Base-by-base conservation (phyloP, 2,888 invertebrate genomes). In the Apomyelois bistriatella region DNA sequence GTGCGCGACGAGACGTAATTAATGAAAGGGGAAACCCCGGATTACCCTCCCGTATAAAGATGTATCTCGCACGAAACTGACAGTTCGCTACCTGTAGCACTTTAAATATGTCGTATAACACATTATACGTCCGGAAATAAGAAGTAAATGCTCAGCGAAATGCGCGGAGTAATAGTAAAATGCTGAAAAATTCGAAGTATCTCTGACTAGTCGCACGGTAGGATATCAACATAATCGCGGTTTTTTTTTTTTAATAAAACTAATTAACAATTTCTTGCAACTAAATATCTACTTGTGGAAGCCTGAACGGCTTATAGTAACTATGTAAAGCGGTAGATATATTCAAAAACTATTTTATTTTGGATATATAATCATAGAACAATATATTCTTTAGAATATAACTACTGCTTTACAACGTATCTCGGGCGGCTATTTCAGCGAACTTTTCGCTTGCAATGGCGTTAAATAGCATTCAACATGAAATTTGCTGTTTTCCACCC, bases 91-190 rank as follows among this genome's bases (percentile, higher is more conserved):
- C 13, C 30, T 22, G 22, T 17, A 13, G 32, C 43, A 7, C 15
- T 30, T 79, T 80, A 79, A 82, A 70, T 71, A 68, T 82, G 80
- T 15, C 28, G 38, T 49, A 38, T 49, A 38, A 38, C 22, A 22
- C 13, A 48, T 22, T 47, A 47, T 47, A 47, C 47, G 16, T n/a
- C 6, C 10, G 22, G 37, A 37, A 30, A 41, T 42, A 53, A 57
- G 62, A 66, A 32, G 65, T 77, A 82, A 82, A 84, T 82, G 83
- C 80, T 70, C 70, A 74, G 76, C 64, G 66, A 81, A 84, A 83
- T 82, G 82, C 82, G 71, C 66, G 61, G 62, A 64, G 61, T 64
- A 53, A 57, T 49, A 60, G 60, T 61, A 67, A 65, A 70, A 68
- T 72, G 68, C 66, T 64, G 58, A 51, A 57, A 70, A 74, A 67